Evolutionary conservation across 2,888 invertebrate species (phyloP).

Genomic region (Nowickia ferox): DNA sequence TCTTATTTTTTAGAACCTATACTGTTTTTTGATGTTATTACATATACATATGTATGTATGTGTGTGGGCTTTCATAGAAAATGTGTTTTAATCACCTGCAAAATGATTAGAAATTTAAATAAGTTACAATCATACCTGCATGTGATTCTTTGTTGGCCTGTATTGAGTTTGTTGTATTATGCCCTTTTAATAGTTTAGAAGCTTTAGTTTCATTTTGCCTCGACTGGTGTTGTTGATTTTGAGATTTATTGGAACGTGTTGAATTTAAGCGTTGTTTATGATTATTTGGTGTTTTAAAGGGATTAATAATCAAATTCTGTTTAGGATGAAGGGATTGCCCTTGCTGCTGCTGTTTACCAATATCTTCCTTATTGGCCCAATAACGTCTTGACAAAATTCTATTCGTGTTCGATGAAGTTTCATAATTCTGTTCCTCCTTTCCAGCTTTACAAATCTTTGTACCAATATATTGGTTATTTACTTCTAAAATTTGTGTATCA

Average conservation of each 20-base stretch:
- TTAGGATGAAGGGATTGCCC: not conserved
- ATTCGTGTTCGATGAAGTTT: slow-evolving; percentile 72
- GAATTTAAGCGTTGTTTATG: not conserved
- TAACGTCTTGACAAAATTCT: slow-evolving; percentile 72
- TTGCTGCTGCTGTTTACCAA: not conserved
- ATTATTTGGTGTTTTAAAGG: slow-evolving; percentile 41
- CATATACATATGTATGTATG: too few relatives aligned
- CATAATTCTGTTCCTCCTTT: slow-evolving; percentile 74
- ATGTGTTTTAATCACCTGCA: too few relatives aligned
- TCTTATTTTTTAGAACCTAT: too few relatives aligned
- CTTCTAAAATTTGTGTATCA: not conserved
- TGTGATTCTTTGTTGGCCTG: not conserved
- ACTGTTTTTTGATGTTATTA: too few relatives aligned
- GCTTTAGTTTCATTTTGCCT: slow-evolving; percentile 8
- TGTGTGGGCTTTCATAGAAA: too few relatives aligned
- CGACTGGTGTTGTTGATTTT: not conserved
- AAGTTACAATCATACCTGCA: slow-evolving; percentile 11
- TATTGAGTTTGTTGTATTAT: not conserved
- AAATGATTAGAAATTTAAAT: not conserved
- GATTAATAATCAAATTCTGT: slow-evolving; percentile 46
- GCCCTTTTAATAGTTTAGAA: not conserved
- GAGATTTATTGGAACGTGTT: not conserved
- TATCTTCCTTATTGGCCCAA: slow-evolving; percentile 70
- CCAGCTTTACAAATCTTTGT: slow-evolving; percentile 47
- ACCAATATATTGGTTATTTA: not conserved